Evolutionary conservation across 2,888 invertebrate genomes (phyloP), one percentile per base, ranked within the genome.

Genomic region (Melinopterus prodromus): DNA sequence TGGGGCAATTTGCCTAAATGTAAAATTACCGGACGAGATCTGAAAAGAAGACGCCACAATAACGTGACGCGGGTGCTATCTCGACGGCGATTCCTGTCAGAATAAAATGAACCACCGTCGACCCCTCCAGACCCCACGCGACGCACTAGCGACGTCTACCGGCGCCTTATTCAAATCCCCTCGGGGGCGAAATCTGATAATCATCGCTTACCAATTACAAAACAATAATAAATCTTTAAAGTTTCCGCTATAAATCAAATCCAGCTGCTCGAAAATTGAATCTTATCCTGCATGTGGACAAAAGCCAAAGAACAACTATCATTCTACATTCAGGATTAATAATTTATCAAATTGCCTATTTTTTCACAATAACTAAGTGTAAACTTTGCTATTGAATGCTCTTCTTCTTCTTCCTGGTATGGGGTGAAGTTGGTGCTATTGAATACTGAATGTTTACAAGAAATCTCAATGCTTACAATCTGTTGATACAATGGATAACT

Each of bases 1-100:
- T 85, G 82, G 84, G 84, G 84, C 84, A 84, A 84, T 84, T 84
- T 84, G 84, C 83, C 83, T 83, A 86, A 86, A 87, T 87, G 86
- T 87, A 84, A 85, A 85, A 86, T 85, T 74, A 74, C 74, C 74
- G 74, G 74, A 74, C 74, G 74, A 74, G 37, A 74, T 74, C 74
- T 74, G 36, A 74, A 74, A 74, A 74, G 74, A 74, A 71, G 53
- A 53, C 53, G 5, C 53, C 53, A 53, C 53, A 53, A 53, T 53
- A 53, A 53, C 53, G 53, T 53, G 53, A 53, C 53, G 53, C 53
- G 53, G 53, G 12, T 53, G 53, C 53, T 53, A 53, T 53, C 53
- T 53, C 53, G 0, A 12, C 53, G 7, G 53, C 53, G 53, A 53
- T 53, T 53, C 53, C 53, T 53, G 53, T 53, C 53, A 53, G 53